Base-by-base conservation (phyloP, 2,888 invertebrate species). In the Eustalomyia histrio region DNA sequence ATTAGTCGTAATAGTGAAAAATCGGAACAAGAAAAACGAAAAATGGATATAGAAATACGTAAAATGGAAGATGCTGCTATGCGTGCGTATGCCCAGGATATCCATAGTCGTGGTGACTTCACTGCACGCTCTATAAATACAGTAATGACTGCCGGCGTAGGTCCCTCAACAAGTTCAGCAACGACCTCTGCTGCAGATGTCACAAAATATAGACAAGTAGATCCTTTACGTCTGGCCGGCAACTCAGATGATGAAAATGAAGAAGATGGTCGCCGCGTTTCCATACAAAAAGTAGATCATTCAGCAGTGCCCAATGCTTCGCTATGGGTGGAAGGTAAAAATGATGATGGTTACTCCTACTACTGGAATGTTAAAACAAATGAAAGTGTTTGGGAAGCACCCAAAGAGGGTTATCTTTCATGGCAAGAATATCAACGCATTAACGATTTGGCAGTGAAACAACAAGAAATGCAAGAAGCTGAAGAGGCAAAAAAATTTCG, bases 21-120 rank as follows among this genome's bases (percentile, higher is more conserved):
- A 86, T 94, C 96, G 68, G 94, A 94, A 80, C 95, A 95, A 86
- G 94, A 94, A 83, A 93, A 94, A 83, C 93, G 94, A 83, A 95
- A 96, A 90, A 93, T 95, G 86, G 95, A 96, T 87, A 92, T 92
- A 84, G 95, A 97, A 79, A 93, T 98, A 84, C 94, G 94, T 83
- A 95, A 95, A 90, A 98, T 98, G 96, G 98, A 98, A 91, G 93
- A 94, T 87, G 97, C 96, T 16, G 98, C 97, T 0, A 92, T 97
- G 93, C 95, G 94, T 84, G 96, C 98, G 0, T 97, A 97, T 87
- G 92, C 95, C 80, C 95, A 94, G 89, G 98, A 98, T 91, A 93
- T 97, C 1, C 94, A 88, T 33, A 83, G 87, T 7, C 86, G 87
- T 7, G 87, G 88, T 0, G 91, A 91, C 80, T 86, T 91, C 83